Conservation (phyloP, 2,888 invertebrate genomes). For the Heteropelma amictum region DNA sequence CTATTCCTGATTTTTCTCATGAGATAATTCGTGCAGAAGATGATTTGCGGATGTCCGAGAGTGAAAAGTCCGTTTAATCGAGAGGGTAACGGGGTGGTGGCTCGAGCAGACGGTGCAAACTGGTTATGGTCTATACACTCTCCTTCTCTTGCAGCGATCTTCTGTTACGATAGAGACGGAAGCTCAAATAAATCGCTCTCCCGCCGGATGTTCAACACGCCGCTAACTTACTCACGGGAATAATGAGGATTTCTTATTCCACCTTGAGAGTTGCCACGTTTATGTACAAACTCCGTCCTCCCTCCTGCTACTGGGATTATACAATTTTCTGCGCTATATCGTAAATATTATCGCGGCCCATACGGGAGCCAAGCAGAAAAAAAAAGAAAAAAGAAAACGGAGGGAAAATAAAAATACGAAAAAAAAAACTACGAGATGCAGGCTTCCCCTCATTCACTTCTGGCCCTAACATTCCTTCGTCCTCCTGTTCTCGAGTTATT, state of each 20-base stretch:
- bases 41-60: conserved; percentile 7
- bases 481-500: conserved; percentile 31
- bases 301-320: conserved; percentile 36
- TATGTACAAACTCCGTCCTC: conserved; percentile 5
- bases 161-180: conserved; percentile 69
- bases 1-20: too few species aligned
- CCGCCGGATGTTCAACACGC: conserved; percentile 70
- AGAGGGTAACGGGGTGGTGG: conserved; percentile 26
- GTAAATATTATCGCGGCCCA: conserved; percentile 50
- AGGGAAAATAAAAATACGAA: too few species aligned
- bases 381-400: neutral
- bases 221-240: conserved; percentile 64
- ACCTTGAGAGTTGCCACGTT: conserved; percentile 56
- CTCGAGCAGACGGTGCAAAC: conserved; percentile 64
- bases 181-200: conserved; percentile 71
- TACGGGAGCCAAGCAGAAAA: conserved; percentile 21
- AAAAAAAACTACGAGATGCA: neutral
- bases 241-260: conserved; percentile 70
- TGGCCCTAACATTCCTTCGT: conserved; percentile 1
- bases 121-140: conserved; percentile 71
- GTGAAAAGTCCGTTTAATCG: conserved; percentile 15
- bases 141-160: conserved; percentile 66
- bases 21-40: too few species aligned
- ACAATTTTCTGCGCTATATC: conserved; percentile 54
- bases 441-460: neutral